These are phyloP conservation scores for Campopleginae sp. DNA, from an alignment of 2,888 invertebrate genomes.

Conservation along the genomic window DNA sequence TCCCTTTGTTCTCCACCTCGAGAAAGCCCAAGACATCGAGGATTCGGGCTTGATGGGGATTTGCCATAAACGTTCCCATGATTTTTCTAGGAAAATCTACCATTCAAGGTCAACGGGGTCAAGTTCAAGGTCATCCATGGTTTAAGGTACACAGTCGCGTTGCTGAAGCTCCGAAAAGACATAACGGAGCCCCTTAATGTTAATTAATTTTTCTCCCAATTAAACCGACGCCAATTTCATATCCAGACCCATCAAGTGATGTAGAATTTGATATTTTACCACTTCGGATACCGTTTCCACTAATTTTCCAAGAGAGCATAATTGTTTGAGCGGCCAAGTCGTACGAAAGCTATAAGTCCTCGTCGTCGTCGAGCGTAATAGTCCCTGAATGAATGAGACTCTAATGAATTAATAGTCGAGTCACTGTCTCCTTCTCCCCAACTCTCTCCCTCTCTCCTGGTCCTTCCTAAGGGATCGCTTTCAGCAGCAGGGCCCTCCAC, in stretches of 20 bases:
- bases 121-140: neutral
- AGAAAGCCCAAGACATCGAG: constrained; percentile 24
- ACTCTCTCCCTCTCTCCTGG: constrained; percentile 14
- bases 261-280: constrained; percentile 18
- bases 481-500: constrained; percentile 45
- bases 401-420: constrained; percentile 67
- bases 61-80: constrained; percentile 64
- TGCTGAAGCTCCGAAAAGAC: neutral
- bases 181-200: neutral
- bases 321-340: constrained; percentile 48
- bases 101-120: neutral
- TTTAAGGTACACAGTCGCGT: neutral
- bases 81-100: constrained; percentile 64
- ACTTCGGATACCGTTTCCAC: constrained; percentile 16
- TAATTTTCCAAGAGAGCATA: constrained; percentile 34
- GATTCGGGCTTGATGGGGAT: constrained; percentile 57
- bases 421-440: constrained; percentile 16
- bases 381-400: constrained; percentile 59
- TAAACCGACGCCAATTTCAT: neutral
- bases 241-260: neutral
- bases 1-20: constrained; percentile 12
- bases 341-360: constrained; percentile 56
- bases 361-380: constrained; percentile 60
- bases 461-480: constrained; percentile 53
- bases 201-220: neutral